phyloP scores from a whole-genome alignment of 2,797 vertebrate species.

The Parauchenoglanis punctatus region DNA sequence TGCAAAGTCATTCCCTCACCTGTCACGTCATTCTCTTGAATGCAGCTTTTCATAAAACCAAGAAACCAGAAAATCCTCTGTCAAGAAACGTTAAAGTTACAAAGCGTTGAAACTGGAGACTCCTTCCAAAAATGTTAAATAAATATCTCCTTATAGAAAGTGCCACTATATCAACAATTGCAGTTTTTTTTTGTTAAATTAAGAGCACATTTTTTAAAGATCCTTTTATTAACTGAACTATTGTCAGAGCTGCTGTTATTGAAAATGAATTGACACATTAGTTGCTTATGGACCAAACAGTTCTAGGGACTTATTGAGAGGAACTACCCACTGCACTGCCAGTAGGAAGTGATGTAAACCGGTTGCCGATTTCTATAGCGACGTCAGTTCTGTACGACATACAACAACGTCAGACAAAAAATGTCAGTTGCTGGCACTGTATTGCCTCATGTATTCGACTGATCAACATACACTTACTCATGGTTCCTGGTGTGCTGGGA shows the following conservation, averaged over 20 bases:
- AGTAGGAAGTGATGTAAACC: no score
- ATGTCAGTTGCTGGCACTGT: no score
- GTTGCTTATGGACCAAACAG: neutral
- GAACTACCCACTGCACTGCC: no score
- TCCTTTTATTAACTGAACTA: neutral
- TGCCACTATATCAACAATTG: neutral
- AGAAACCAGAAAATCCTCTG: neutral
- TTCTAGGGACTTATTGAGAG: no score
- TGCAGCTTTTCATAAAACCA: neutral
- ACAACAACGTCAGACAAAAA: no score
- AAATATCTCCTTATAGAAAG: neutral
- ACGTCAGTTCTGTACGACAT: no score
- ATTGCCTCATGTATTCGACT: no score
- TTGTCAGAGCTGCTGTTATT: no score
- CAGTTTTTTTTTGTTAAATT: neutral
- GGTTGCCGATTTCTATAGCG: no score
- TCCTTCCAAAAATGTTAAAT: neutral
- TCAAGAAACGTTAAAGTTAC: neutral
- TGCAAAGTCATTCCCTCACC: neutral
- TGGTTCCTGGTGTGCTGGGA: no score
- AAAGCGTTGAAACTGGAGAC: neutral
- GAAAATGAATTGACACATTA: neutral
- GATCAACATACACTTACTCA: no score
- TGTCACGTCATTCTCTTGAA: neutral
- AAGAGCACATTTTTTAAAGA: neutral